Evolutionary conservation across 2,113 vertebrate genomes (phyloP), one percentile per base, ranked within the genome.

Genomic region (Phocoena sinus): DNA sequence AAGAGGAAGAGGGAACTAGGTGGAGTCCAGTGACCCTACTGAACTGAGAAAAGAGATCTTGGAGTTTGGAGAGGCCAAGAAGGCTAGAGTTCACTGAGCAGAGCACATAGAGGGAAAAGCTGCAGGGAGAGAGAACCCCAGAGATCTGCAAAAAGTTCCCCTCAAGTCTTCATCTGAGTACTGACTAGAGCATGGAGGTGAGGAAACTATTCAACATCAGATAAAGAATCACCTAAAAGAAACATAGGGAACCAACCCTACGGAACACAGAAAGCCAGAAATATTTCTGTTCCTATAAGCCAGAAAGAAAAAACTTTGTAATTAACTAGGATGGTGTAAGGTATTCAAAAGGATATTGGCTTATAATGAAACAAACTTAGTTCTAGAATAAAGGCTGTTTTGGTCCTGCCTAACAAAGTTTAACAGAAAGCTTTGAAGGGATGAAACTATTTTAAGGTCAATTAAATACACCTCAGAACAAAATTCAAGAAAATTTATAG

Each of bases 401-500:
- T 71, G 17, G 15, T 68, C 63, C 13, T 28, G 8, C 36, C 60
- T 50, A 41, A 58, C 6, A 62, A 74, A 95, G 25, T 58, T 81
- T 80, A 67, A 73, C n/a, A 91, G 71, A 47, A 88, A 33, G 47
- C n/a, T 65, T 67, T 70, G 23, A 95, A 73, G n/a, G n/a, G 11
- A 90, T 17, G 25, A 90, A 86, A 62, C 28, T 87, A 79, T 79
- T 94, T 92, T 70, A 87, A 68, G 26, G 41, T 86, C 67, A 93
- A 36, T 91, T 93, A 94, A 80, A 47, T 28, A 53, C 1, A 91
- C 18, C 11, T 47, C 17, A 81, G 56, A 81, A 89, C 1, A 84
- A 88, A 91, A 91, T 5, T 74, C n/a, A 80, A 93, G 41, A 91
- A 85, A 93, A 92, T 71, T 77, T 95, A 70, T 28, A 71, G 6